Conservation (phyloP, 2,113 vertebrate species). For the Oreochromis spilurus region DNA sequence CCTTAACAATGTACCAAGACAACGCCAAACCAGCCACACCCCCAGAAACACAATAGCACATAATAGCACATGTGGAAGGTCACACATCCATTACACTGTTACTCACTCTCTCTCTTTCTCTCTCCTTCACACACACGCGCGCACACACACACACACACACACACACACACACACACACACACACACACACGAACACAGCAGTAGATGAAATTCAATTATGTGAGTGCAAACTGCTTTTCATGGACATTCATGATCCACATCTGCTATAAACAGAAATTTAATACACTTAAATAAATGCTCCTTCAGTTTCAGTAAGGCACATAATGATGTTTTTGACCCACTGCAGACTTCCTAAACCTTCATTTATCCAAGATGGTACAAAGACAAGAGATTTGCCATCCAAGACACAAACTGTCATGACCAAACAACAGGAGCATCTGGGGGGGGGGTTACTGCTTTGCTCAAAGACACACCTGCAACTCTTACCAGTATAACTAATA, state of each 20-base stretch:
- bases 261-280: slow-evolving; percentile 5
- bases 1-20: not conserved
- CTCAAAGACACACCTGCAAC: not conserved
- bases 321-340: not conserved
- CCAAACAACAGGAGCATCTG: not conserved
- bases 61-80: slow-evolving; percentile 15
- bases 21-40: not conserved
- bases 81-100: not conserved
- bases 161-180: not conserved
- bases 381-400: not conserved
- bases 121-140: not conserved
- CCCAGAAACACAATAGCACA: not conserved
- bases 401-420: not conserved
- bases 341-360: not conserved
- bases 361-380: not conserved
- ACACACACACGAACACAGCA: not conserved
- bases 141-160: not conserved
- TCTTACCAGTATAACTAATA: not conserved
- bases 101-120: fast-evolving
- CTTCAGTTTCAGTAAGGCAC: not conserved
- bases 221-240: slow-evolving; percentile 18
- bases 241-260: not conserved
- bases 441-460: not conserved
- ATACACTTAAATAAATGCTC: not conserved
- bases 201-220: slow-evolving; percentile 1